phyloP scores from a whole-genome alignment of 1,140 invertebrate genomes.

The Bombus sylvicola region DNA sequence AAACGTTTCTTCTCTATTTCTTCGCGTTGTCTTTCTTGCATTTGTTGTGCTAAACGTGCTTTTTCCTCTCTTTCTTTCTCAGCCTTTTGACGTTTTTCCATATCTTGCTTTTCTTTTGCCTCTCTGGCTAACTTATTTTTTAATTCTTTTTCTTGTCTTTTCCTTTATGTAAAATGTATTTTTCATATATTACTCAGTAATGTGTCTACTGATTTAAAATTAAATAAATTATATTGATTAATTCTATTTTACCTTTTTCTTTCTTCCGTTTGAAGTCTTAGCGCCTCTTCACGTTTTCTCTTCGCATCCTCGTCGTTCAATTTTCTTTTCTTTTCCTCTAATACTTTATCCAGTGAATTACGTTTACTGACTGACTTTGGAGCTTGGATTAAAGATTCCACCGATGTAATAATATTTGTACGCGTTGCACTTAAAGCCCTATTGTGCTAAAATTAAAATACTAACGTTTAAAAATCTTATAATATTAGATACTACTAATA shows the following conservation, averaged over 20 bases:
- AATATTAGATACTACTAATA: slow-evolving; percentile 13
- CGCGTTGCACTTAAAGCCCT: slow-evolving; percentile 73
- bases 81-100: slow-evolving; percentile 78
- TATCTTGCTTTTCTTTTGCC: slow-evolving; percentile 81
- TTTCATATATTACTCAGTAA: not conserved
- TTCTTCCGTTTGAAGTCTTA: slow-evolving; percentile 82
- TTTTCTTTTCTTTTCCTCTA: slow-evolving; percentile 72
- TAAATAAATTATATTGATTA: not conserved
- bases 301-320: slow-evolving; percentile 74
- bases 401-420: slow-evolving; percentile 69
- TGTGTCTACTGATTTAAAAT: not conserved
- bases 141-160: slow-evolving; percentile 84
- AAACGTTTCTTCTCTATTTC: slow-evolving; percentile 77
- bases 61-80: slow-evolving; percentile 80
- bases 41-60: slow-evolving; percentile 69
- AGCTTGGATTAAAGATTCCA: slow-evolving; percentile 75
- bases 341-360: slow-evolving; percentile 70
- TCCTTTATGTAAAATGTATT: slow-evolving; percentile 68
- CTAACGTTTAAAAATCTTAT: not conserved
- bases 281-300: slow-evolving; percentile 78
- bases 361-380: slow-evolving; percentile 67
- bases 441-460: slow-evolving; percentile 66
- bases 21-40: slow-evolving; percentile 76
- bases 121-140: slow-evolving; percentile 84
- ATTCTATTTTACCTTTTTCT: slow-evolving; percentile 78